Percentiles rank a stretch among this genome's conserved stretches.
These are phyloP conservation scores for Acleris cristana DNA, from an alignment of 2,888 invertebrate species.

Conservation along the genomic window DNA sequence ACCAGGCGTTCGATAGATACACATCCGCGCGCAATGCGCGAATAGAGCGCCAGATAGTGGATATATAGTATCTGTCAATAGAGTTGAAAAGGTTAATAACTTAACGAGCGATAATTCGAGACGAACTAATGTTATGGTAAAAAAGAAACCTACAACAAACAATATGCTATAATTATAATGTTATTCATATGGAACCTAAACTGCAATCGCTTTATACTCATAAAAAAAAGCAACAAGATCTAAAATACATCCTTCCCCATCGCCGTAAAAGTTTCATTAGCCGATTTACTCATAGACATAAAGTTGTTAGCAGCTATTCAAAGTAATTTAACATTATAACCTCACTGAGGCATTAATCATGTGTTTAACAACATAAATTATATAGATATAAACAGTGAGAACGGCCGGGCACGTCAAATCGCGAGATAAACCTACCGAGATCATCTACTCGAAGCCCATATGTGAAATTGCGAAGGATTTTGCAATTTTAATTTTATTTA, in stretches of 20 bases:
- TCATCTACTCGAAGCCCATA: conserved; percentile 77
- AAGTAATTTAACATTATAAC: conserved; percentile 51
- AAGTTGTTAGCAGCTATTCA: conserved; percentile 30
- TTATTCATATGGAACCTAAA: too few species aligned
- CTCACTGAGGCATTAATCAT: conserved; percentile 67
- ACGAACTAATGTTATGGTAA: too few species aligned
- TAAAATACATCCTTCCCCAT: neutral
- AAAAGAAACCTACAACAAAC: too few species aligned
- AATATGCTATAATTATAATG: too few species aligned
- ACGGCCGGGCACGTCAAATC: conserved; percentile 72
- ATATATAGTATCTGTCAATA: too few species aligned
- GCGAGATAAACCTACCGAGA: conserved; percentile 69
- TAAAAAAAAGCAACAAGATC: neutral
- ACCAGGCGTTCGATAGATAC: too few species aligned
- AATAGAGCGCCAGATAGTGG: too few species aligned
- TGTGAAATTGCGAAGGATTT: conserved; percentile 82
- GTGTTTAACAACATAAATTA: conserved; percentile 77
- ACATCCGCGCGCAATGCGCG: too few species aligned
- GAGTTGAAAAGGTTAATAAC: too few species aligned
- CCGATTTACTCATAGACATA: conserved; percentile 8
- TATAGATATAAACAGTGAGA: conserved; percentile 71
- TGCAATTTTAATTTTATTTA: conserved; percentile 84
- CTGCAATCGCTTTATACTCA: too few species aligned
- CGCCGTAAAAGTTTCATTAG: conserved; percentile 10
- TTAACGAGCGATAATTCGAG: too few species aligned